Evolutionary conservation across 2,113 vertebrate genomes (phyloP).

Genomic region (Oreocharis arfaki): DNA sequence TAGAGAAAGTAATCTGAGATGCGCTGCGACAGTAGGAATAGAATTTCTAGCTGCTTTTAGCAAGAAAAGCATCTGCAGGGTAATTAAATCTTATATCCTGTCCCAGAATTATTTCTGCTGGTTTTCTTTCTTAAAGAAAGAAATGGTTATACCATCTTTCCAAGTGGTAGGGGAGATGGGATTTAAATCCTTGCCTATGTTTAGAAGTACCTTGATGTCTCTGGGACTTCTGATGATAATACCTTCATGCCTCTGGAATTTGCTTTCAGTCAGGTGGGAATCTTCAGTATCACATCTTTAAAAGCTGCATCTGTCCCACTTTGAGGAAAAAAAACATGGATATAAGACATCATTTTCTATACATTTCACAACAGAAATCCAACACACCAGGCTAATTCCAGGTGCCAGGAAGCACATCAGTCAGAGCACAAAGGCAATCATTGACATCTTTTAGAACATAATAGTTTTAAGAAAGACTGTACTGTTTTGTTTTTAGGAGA

Average conservation of each 20-base stretch:
- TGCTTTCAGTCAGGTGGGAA: not conserved
- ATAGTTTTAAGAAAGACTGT: not conserved
- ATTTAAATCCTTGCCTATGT: not conserved
- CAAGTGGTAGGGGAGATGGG: not conserved
- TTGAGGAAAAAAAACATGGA: not conserved
- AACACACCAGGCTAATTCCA: not conserved
- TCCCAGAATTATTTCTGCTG: not conserved
- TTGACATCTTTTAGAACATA: not conserved
- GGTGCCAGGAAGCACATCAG: fast-evolving
- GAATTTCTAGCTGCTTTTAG: not conserved
- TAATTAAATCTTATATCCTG: not conserved
- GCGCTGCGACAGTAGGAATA: not conserved
- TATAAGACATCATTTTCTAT: not conserved
- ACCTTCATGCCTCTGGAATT: not conserved
- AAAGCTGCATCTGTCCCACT: not conserved
- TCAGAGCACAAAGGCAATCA: not conserved
- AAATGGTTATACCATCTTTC: not conserved
- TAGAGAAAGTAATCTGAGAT: not conserved
- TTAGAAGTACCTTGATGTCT: not conserved
- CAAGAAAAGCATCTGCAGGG: not conserved
- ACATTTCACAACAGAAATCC: not conserved
- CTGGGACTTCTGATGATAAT: not conserved
- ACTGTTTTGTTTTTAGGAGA: not conserved
- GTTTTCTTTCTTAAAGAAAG: not conserved
- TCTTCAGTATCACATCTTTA: not conserved